phyloP scores from a whole-genome alignment of 2,888 invertebrate genomes.

The Eilema griseolum region DNA sequence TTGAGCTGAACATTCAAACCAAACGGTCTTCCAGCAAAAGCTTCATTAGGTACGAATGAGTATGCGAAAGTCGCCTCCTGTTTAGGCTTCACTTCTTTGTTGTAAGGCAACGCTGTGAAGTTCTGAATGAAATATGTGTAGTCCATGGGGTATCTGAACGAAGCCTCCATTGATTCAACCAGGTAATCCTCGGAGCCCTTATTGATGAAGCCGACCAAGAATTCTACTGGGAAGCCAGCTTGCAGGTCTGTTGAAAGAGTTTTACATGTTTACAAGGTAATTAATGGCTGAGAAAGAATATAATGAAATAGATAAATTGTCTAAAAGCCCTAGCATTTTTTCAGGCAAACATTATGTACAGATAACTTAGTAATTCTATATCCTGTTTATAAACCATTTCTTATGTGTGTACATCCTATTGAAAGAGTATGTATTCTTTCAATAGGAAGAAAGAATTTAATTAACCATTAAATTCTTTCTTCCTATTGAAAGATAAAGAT shows the following conservation, averaged over 20 bases:
- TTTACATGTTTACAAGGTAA: too few species aligned
- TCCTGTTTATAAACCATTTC: too few species aligned
- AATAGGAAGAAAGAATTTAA: too few species aligned
- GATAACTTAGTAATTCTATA: too few species aligned
- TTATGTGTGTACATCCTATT: too few species aligned
- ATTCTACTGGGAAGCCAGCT: slow-evolving; percentile 96
- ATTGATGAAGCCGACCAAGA: slow-evolving; percentile 98
- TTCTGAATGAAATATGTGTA: slow-evolving; percentile 99
- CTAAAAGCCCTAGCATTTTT: too few species aligned
- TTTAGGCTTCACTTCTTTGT: slow-evolving; percentile 94
- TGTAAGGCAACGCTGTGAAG: slow-evolving; percentile 96
- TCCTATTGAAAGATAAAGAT: too few species aligned
- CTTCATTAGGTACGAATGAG: slow-evolving; percentile 97
- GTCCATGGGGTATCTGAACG: slow-evolving; percentile 99
- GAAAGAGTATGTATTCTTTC: too few species aligned
- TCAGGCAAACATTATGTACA: too few species aligned
- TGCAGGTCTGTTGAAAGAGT: slow-evolving; percentile 90
- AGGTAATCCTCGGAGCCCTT: slow-evolving; percentile 96
- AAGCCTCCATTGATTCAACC: slow-evolving; percentile 97
- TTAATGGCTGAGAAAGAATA: too few species aligned
- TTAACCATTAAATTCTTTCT: too few species aligned
- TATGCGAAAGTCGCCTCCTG: slow-evolving; percentile 98
- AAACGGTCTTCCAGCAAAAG: slow-evolving; percentile 98
- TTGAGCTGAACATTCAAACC: slow-evolving; percentile 97
- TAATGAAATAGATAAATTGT: too few species aligned